A percentile compares a stretch with the other conserved stretches of the same genome.
Conservation (phyloP, 1,140 invertebrate genomes). For the Penaeus indicus region DNA sequence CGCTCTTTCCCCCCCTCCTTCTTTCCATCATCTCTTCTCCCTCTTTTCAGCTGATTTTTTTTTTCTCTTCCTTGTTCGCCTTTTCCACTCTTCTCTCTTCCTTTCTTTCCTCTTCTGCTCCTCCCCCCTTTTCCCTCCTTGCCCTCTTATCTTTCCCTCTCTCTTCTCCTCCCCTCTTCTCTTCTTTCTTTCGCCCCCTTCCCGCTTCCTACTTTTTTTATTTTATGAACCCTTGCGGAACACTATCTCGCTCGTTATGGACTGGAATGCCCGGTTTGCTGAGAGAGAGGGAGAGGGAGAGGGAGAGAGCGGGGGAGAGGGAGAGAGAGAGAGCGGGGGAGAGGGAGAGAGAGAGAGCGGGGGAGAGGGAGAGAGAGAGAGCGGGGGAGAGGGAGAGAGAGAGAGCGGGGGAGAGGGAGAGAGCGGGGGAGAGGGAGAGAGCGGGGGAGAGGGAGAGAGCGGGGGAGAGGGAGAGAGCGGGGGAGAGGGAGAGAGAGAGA, state of each 20-base stretch:
- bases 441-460: background rate
- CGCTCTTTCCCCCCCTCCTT: background rate
- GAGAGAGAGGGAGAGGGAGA: background rate
- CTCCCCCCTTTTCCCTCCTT: background rate
- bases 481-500: too few species aligned
- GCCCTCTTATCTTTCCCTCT: too few species aligned
- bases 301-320: background rate
- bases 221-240: too few species aligned
- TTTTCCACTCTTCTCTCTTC: background rate
- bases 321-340: background rate
- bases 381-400: background rate
- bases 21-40: background rate
- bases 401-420: background rate
- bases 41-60: background rate
- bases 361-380: conserved; percentile 1
- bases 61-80: background rate
- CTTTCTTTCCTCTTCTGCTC: background rate
- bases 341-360: background rate
- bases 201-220: too few species aligned
- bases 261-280: too few species aligned
- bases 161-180: too few species aligned
- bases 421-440: too few species aligned
- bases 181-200: too few species aligned
- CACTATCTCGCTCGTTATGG: too few species aligned
- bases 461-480: background rate